phyloP scores from a whole-genome alignment of 2,113 vertebrate species.

The Sinocyclocheilus anophthalmus region DNA sequence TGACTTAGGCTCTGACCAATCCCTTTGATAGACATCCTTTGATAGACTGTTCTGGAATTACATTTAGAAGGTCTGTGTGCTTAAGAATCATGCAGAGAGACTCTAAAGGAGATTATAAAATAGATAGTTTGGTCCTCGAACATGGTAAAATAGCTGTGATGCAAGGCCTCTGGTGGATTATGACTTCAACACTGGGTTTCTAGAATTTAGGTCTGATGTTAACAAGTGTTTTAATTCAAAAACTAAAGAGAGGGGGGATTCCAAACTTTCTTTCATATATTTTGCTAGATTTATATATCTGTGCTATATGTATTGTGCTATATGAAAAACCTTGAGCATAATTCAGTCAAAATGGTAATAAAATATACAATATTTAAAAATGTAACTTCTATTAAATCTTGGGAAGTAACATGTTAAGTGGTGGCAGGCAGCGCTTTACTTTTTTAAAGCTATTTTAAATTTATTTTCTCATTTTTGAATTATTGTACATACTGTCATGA shows the following conservation, averaged over 20 bases:
- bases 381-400: background rate
- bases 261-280: background rate
- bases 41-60: conserved; percentile 59
- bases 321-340: background rate
- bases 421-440: too few species aligned
- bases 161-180: background rate
- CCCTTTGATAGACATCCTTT: conserved; percentile 68
- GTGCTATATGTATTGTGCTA: background rate
- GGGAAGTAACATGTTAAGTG: too few species aligned
- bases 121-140: background rate
- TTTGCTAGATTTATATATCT: background rate
- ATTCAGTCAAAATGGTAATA: background rate
- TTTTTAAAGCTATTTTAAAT: background rate
- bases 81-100: background rate
- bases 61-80: conserved; percentile 10
- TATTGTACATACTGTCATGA: background rate
- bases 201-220: background rate
- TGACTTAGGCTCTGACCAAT: conserved; percentile 81
- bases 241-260: background rate
- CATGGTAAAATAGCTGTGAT: background rate
- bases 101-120: background rate
- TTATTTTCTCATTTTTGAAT: background rate
- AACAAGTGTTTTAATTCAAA: background rate
- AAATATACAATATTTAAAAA: background rate
- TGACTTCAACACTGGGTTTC: background rate